A percentile compares a stretch with the other conserved stretches of the same genome.
Conservation (phyloP, 2,113 vertebrate species). For the Okapia johnstoni region DNA sequence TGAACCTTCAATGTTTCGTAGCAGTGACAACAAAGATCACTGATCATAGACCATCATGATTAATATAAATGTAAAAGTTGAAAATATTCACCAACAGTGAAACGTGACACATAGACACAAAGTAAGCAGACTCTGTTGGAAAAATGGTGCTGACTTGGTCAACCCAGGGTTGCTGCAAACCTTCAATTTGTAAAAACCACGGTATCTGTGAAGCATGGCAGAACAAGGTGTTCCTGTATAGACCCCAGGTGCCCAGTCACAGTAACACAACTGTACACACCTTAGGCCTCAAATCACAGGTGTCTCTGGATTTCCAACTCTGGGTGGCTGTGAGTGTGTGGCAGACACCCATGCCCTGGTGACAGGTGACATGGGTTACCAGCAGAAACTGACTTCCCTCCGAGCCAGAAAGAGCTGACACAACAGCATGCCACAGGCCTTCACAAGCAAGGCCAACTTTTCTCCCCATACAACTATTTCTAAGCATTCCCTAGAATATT, state of each 20-base stretch:
- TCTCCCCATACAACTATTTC: neutral
- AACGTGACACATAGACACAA: neutral
- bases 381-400: neutral
- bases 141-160: neutral
- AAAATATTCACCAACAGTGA: neutral
- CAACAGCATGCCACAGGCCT: neutral
- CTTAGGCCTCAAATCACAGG: neutral
- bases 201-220: neutral
- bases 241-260: neutral
- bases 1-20: neutral
- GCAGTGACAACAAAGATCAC: neutral
- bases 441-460: neutral
- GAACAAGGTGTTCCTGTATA: neutral
- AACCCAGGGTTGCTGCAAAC: neutral
- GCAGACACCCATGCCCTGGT: neutral
- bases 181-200: neutral
- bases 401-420: neutral
- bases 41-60: neutral
- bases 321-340: accelerated
- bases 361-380: neutral
- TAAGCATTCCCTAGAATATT: neutral
- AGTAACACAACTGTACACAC: neutral
- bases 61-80: neutral
- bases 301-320: neutral
- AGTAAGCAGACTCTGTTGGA: neutral